These are phyloP conservation scores for Myotis myotis DNA, from an alignment of 2,797 vertebrate genomes.

Conservation along the genomic window DNA sequence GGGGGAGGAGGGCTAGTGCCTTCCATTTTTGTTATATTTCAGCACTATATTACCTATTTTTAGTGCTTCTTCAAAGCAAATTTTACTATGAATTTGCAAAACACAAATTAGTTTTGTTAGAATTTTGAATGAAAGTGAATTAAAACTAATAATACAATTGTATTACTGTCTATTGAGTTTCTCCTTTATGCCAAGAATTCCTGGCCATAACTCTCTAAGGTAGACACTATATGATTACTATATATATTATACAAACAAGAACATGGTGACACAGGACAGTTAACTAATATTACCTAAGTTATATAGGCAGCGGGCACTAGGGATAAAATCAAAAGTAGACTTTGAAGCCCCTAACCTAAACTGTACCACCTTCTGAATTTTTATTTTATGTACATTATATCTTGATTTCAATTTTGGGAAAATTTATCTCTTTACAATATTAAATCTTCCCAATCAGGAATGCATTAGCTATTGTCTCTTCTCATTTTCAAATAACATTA, in stretches of 20 bases:
- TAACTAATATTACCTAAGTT: not conserved
- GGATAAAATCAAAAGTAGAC: not conserved
- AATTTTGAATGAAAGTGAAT: not conserved
- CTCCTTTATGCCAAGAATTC: not conserved
- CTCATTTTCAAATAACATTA: not conserved
- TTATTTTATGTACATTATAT: not conserved
- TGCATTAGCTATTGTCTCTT: not conserved
- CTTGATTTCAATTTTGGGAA: not conserved
- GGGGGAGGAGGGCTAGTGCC: no score
- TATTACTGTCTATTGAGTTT: not conserved
- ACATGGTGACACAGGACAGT: not conserved
- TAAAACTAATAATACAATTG: not conserved
- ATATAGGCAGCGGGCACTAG: not conserved
- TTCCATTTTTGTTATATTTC: not conserved
- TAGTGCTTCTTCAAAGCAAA: not conserved
- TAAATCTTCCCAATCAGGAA: not conserved
- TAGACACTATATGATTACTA: not conserved
- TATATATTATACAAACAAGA: not conserved
- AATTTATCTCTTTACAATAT: not conserved
- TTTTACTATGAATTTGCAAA: not conserved
- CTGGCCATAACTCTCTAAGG: not conserved
- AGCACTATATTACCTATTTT: not conserved
- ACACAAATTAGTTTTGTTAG: not conserved
- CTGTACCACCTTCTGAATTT: not conserved
- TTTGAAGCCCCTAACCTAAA: not conserved